Percentiles rank a stretch among this genome's conserved stretches.
Conservation (phyloP, 2,888 invertebrate species). For the Tridacna gigas region DNA sequence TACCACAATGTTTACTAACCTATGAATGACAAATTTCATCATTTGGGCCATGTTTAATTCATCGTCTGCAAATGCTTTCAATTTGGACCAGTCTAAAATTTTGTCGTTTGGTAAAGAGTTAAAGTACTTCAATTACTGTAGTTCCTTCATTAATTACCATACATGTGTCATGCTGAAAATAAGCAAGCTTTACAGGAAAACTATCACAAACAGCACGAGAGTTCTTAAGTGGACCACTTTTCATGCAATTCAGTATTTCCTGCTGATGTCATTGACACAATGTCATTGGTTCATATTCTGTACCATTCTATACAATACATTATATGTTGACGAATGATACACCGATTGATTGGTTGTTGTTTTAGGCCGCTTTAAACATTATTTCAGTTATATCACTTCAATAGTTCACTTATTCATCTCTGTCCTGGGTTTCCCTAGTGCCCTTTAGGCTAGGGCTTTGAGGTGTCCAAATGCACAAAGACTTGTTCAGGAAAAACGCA, state of each 20-base stretch:
- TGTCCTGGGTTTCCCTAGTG: too few species aligned
- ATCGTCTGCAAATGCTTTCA: background rate
- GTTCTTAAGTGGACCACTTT: constrained; percentile 15
- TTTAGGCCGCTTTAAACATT: background rate
- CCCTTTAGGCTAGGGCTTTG: too few species aligned
- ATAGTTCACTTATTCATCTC: too few species aligned
- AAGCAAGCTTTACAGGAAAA: background rate
- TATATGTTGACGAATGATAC: too few species aligned
- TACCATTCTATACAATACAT: background rate
- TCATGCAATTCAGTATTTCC: constrained; percentile 7
- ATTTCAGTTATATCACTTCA: background rate
- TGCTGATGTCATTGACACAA: background rate
- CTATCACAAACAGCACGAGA: constrained; percentile 4
- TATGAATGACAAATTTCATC: background rate
- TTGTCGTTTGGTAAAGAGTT: too few species aligned
- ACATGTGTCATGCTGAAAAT: background rate
- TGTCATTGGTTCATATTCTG: background rate
- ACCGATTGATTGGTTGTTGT: background rate
- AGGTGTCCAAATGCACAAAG: too few species aligned
- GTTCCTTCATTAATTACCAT: too few species aligned
- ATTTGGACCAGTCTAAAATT: background rate
- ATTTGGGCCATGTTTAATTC: background rate
- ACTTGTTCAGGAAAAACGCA: too few species aligned
- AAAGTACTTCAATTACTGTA: too few species aligned
- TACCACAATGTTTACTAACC: background rate